Conservation (phyloP, 2,888 invertebrate genomes). For the Disparrhopalites patrizii region DNA sequence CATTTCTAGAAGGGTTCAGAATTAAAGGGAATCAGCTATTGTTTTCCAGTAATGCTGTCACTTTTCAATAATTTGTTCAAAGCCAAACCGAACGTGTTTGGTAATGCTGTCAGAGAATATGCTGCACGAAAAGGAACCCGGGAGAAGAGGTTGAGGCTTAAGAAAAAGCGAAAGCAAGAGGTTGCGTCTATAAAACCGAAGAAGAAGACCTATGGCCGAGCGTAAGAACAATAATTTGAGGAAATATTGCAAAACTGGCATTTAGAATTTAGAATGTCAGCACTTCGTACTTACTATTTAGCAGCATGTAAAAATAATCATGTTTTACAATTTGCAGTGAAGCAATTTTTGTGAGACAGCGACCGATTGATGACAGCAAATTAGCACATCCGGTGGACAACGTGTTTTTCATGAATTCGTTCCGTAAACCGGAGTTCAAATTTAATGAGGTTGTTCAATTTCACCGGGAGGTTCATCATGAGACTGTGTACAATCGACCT, state of each 20-base stretch:
- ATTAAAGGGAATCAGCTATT: no score
- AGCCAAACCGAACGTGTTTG: background rate
- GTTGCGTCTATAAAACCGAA: conserved; percentile 65
- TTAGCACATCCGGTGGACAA: conserved; percentile 61
- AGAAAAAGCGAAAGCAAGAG: conserved; percentile 55
- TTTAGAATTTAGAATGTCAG: no score
- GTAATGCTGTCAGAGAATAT: conserved; percentile 50
- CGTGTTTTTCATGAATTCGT: conserved; percentile 60
- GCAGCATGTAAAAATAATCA: background rate
- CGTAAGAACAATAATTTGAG: no score
- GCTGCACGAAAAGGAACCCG: conserved; percentile 81
- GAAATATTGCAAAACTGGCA: background rate
- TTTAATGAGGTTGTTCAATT: conserved; percentile 71
- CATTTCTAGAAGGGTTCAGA: no score
- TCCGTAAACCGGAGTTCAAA: conserved; percentile 59
- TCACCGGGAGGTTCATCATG: conserved; percentile 77
- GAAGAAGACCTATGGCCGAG: conserved; percentile 64
- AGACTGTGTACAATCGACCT: conserved; percentile 69
- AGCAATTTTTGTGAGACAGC: conserved; percentile 27
- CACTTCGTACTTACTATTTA: background rate
- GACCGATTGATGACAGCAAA: conserved; percentile 57
- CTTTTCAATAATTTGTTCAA: conserved; percentile 16
- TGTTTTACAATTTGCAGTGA: background rate
- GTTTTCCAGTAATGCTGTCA: conserved; percentile 5
- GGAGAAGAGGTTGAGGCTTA: conserved; percentile 67